Evolutionary conservation across 2,113 vertebrate genomes (phyloP), one percentile per base, ranked within the genome.

Genomic region (Manacus vitellinus): DNA sequence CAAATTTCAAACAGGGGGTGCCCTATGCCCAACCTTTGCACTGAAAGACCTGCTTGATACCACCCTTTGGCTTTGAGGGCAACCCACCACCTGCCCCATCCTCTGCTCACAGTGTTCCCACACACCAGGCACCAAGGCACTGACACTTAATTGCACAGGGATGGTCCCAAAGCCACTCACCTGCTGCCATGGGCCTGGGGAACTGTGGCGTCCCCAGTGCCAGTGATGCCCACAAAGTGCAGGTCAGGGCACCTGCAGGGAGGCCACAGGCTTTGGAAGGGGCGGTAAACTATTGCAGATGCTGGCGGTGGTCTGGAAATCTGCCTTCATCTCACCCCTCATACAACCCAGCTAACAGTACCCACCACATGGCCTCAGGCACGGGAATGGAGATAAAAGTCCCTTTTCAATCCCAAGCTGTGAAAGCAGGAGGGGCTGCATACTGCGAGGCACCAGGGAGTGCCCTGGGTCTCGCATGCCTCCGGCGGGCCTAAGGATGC

Each of bases 71-170:
- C 14, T 17, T 35, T 2, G 5, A 63, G 16, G 9, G 19, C 28
- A 62, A 22, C 39, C 17, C 5, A 2, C 12, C 4, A 6, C 49
- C 41, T 39, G 10, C 33, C 39, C 39, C 55, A 35, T 24, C 19
- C 44, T 35, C 25, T 4, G 1, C 44, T 6, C 59, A 3, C 33
- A 9, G 35, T 1, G 0, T 0, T 41, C 41, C 49, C 2, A 0
- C 55, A n/a, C 35, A 1, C 17, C 0, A 0, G 14, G 31, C 39
- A 44, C 28, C 19, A 16, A 10, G 19, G 16, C 24, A 20, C 21
- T 15, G 8, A 41, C 44, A 17, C 35, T 47, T 4, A 2, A 8
- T 4, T 8, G 1, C 12, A 10, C 11, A 6, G 12, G 27, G 23
- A 22, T 2, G 0, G 8, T 35, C 35, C 43, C 13, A 49, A 56